Evolutionary conservation across 2,888 invertebrate genomes (phyloP).

Genomic region (Alsophila aescularia): DNA sequence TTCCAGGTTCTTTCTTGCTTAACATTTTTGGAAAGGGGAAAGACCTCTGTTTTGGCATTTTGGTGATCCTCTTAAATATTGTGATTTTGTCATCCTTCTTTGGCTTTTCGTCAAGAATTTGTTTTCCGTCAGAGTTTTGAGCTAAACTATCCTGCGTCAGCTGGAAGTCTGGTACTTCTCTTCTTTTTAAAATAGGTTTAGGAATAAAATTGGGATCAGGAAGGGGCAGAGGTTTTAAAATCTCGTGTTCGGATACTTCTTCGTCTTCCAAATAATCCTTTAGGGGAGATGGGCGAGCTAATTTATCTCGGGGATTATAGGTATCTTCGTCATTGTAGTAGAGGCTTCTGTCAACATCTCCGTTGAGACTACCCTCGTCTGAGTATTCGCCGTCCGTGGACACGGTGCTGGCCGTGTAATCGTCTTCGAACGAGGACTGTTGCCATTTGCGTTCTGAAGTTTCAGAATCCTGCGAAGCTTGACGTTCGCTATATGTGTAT

Average conservation of each 20-base stretch:
- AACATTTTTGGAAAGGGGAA: constrained; percentile 69
- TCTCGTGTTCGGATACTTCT: constrained; percentile 84
- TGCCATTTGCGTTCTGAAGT: constrained; percentile 75
- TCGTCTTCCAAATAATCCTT: constrained; percentile 59
- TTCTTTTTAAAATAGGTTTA: constrained; percentile 90
- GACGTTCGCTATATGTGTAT: constrained; percentile 53
- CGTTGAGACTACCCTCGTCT: constrained; percentile 71
- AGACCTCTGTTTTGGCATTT: constrained; percentile 68
- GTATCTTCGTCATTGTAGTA: constrained; percentile 86
- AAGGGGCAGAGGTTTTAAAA: constrained; percentile 85
- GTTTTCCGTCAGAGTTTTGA: constrained; percentile 48
- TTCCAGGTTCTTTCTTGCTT: constrained; percentile 66
- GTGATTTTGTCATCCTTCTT: constrained; percentile 70
- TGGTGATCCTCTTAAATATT: constrained; percentile 73
- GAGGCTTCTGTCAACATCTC: constrained; percentile 60
- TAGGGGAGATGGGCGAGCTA: constrained; percentile 52
- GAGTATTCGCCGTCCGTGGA: constrained; percentile 79
- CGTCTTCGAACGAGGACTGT: constrained; percentile 82
- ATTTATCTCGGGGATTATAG: constrained; percentile 87
- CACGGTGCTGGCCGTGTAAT: constrained; percentile 87
- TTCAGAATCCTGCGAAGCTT: constrained; percentile 61
- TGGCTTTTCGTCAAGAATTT: constrained; percentile 46
- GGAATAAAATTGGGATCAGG: constrained; percentile 89
- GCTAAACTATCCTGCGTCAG: constrained; percentile 31
- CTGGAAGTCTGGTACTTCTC: constrained; percentile 61